Evolutionary conservation across 2,888 invertebrate genomes (phyloP).

Genomic region (Cantharis flavilabris): DNA sequence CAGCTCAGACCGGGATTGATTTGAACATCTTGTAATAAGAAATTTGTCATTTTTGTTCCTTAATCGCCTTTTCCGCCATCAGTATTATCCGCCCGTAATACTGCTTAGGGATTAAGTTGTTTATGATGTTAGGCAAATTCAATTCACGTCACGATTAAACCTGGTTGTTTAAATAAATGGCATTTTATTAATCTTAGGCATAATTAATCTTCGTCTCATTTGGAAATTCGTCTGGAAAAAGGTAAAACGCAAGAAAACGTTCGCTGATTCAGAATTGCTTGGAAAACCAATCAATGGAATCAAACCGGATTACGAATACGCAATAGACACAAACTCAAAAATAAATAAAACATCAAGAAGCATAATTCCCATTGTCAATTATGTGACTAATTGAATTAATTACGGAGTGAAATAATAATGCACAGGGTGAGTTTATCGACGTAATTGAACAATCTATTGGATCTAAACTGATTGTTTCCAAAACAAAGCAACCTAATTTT

Average conservation of each 20-base stretch:
- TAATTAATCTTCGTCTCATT: background rate
- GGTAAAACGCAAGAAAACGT: background rate
- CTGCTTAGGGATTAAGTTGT: background rate
- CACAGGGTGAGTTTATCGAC: background rate
- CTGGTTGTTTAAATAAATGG: background rate
- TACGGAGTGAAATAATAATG: background rate
- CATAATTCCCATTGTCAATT: background rate
- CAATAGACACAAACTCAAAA: too few species aligned
- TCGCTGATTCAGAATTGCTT: background rate
- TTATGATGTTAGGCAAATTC: background rate
- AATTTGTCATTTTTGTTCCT: background rate
- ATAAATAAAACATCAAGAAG: background rate
- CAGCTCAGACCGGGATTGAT: background rate
- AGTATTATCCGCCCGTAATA: background rate
- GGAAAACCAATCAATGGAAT: background rate
- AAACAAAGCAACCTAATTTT: background rate
- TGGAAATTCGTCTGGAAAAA: background rate
- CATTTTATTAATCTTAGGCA: background rate
- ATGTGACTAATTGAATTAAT: background rate
- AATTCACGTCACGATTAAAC: background rate
- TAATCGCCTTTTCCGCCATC: background rate
- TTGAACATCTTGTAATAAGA: background rate
- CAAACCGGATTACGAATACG: too few species aligned
- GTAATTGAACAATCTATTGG: background rate
- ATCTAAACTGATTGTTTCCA: background rate